phyloP scores from a whole-genome alignment of 2,797 vertebrate genomes.

The Sciurus vulgaris region DNA sequence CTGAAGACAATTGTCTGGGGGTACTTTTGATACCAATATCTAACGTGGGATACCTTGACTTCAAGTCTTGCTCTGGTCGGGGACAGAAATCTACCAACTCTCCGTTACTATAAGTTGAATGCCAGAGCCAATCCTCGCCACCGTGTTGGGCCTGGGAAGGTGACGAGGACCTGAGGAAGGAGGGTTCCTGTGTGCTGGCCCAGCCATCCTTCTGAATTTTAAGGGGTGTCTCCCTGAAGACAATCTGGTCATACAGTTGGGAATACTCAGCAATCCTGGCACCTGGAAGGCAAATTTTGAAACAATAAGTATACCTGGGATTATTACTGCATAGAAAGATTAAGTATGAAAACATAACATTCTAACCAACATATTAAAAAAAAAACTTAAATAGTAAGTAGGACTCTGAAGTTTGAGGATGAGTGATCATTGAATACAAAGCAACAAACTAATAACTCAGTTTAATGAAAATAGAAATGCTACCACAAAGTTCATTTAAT shows the following conservation, averaged over 20 bases:
- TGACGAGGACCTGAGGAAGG: slow-evolving; percentile 86
- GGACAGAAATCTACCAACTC: slow-evolving; percentile 93
- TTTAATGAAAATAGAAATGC: slow-evolving; percentile 32
- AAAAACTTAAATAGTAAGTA: not conserved
- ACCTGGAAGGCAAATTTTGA: slow-evolving; percentile 89
- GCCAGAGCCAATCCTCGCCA: slow-evolving; percentile 92
- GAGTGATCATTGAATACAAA: not conserved
- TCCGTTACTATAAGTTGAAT: slow-evolving; percentile 95
- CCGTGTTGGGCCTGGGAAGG: slow-evolving; percentile 83
- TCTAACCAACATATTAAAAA: not conserved
- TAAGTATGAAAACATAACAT: not conserved
- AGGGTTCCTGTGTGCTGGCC: slow-evolving; percentile 76
- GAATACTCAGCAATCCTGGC: slow-evolving; percentile 99
- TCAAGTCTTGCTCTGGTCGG: slow-evolving; percentile 86
- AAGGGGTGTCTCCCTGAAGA: slow-evolving; percentile 92
- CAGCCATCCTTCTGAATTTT: slow-evolving; percentile 85
- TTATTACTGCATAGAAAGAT: not conserved
- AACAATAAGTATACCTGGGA: slow-evolving; percentile 1
- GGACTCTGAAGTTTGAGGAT: not conserved
- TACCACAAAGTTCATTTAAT: not conserved
- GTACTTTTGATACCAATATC: slow-evolving; percentile 82
- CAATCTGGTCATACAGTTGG: slow-evolving; percentile 96
- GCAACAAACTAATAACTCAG: not conserved
- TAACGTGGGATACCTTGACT: slow-evolving; percentile 82
- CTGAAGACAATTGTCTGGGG: slow-evolving; percentile 87